Percentiles rank a stretch among this genome's conserved stretches.
Conservation (phyloP, 2,888 invertebrate genomes). For the Nineta flava region DNA sequence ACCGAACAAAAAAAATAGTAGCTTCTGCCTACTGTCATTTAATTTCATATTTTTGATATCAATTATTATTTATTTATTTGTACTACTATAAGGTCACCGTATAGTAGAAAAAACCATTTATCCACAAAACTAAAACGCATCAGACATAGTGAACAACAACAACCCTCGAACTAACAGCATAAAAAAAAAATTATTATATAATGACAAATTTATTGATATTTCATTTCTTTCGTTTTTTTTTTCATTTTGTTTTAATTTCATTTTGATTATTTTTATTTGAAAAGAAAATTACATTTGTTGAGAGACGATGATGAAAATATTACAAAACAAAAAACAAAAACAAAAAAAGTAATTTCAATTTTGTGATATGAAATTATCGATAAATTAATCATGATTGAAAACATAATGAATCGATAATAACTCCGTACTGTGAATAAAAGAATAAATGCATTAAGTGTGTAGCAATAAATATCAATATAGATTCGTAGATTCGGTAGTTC, state of each 20-base stretch:
- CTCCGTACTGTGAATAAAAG: not conserved
- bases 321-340: not conserved
- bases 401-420: not conserved
- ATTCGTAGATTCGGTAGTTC: not conserved
- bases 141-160: too few relatives aligned
- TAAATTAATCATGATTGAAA: not conserved
- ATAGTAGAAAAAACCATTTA: too few relatives aligned
- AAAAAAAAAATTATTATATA: too few relatives aligned
- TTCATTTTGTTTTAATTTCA: not conserved
- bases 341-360: not conserved
- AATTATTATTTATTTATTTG: too few relatives aligned
- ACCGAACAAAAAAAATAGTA: too few relatives aligned
- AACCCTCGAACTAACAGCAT: too few relatives aligned
- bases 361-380: not conserved
- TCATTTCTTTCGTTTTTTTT: not conserved
- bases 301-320: not conserved
- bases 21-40: too few relatives aligned
- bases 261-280: not conserved
- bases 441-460: not conserved
- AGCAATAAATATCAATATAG: not conserved
- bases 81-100: too few relatives aligned
- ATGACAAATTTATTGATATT: not conserved
- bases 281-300: not conserved
- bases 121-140: too few relatives aligned
- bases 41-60: too few relatives aligned